These are phyloP conservation scores for Anas platyrhynchos DNA, from an alignment of 2,113 vertebrate genomes.

Conservation along the genomic window DNA sequence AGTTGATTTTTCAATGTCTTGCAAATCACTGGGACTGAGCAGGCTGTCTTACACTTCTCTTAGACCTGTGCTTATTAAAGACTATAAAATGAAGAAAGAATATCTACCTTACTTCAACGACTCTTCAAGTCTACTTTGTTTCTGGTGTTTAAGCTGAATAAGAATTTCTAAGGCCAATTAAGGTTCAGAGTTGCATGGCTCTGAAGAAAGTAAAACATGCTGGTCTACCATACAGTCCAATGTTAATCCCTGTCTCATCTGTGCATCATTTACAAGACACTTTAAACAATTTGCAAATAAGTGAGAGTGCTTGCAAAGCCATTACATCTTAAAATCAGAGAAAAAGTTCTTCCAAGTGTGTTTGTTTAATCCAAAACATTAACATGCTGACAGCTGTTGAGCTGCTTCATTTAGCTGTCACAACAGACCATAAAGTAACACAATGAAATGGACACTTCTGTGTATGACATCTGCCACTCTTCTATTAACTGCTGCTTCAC, in stretches of 20 bases:
- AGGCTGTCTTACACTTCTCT: not conserved
- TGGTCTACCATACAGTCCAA: not conserved
- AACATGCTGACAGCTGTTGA: conserved; percentile 10
- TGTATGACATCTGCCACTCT: conserved; percentile 54
- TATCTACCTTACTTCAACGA: not conserved
- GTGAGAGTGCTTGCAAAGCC: not conserved
- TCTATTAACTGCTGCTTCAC: not conserved
- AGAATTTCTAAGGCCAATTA: not conserved
- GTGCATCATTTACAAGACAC: not conserved
- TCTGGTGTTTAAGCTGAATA: not conserved
- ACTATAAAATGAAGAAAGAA: too few species aligned
- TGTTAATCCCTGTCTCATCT: not conserved
- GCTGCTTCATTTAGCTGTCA: conserved; percentile 48
- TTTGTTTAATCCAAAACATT: conserved; percentile 23
- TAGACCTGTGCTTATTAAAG: too few species aligned
- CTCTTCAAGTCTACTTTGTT: not conserved
- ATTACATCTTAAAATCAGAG: conserved; percentile 24
- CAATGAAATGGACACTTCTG: conserved; percentile 43
- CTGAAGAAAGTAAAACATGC: not conserved
- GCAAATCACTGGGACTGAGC: not conserved
- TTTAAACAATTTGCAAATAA: not conserved
- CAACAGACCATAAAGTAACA: conserved; percentile 18
- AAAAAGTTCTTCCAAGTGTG: conserved; percentile 57
- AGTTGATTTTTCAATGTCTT: not conserved
- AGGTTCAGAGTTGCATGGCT: not conserved